Conservation (phyloP, 2,113 vertebrate species). For the rat (Rattus norvegicus) region DNA sequence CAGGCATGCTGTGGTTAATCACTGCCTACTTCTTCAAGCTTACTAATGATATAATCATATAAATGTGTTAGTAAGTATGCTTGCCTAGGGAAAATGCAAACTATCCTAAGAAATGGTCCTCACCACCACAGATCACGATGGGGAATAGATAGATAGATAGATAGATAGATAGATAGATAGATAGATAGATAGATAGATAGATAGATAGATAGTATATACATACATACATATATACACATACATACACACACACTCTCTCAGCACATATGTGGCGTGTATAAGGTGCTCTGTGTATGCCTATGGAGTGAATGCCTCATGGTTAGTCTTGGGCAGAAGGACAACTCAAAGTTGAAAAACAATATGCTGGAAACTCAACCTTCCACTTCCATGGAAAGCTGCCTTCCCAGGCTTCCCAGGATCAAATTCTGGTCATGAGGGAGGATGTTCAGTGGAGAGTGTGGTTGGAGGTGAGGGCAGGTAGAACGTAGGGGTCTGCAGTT, state of each 20-base stretch:
- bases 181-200: too few relatives aligned
- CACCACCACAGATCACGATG: background rate
- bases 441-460: background rate
- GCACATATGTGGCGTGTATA: background rate
- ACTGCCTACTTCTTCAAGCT: background rate
- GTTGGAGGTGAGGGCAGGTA: background rate
- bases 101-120: background rate
- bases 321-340: background rate
- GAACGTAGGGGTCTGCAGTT: background rate
- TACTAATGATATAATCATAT: conserved; percentile 4
- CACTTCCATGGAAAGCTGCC: background rate
- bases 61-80: background rate
- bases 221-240: too few relatives aligned
- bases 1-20: background rate
- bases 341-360: background rate
- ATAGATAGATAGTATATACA: too few relatives aligned
- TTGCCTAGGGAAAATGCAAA: background rate
- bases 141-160: too few relatives aligned
- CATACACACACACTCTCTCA: background rate
- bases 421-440: background rate
- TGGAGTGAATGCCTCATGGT: background rate
- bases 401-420: background rate
- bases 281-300: background rate
- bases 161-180: too few relatives aligned
- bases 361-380: background rate